Percentiles rank a stretch among this genome's conserved stretches.
phyloP scores from a whole-genome alignment of 1,140 invertebrate species.

The Cyclargus thomasi region DNA sequence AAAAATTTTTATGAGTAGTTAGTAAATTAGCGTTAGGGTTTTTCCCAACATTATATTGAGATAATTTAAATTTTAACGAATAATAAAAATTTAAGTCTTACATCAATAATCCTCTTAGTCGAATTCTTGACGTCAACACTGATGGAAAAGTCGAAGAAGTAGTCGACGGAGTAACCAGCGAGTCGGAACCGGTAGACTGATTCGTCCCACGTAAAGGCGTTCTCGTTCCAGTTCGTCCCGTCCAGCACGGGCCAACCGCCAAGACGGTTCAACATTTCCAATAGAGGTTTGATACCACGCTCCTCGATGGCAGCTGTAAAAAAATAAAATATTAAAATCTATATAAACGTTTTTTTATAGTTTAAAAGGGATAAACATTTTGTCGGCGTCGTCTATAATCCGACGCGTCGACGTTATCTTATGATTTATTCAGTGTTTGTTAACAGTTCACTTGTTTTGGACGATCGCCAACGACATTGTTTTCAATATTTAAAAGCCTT shows the following conservation, averaged over 20 bases:
- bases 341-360: neutral
- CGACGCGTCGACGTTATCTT: neutral
- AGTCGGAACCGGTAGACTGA: conserved; percentile 87
- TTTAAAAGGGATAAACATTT: neutral
- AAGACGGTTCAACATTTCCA: conserved; percentile 82
- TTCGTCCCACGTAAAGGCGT: conserved; percentile 86
- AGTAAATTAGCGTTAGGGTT: too few species aligned
- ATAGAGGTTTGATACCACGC: conserved; percentile 82
- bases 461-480: neutral
- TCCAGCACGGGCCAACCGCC: conserved; percentile 94
- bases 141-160: conserved; percentile 94
- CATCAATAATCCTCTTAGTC: conserved; percentile 88
- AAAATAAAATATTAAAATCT: too few species aligned
- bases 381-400: neutral
- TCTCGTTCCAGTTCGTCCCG: conserved; percentile 83
- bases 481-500: neutral
- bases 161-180: conserved; percentile 90
- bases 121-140: conserved; percentile 94
- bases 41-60: too few species aligned
- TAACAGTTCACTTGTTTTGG: conserved; percentile 1
- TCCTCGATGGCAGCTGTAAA: conserved; percentile 82
- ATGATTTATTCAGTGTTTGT: neutral
- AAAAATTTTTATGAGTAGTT: too few species aligned
- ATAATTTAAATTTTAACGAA: too few species aligned
- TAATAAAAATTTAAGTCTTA: too few species aligned